phyloP scores from a whole-genome alignment of 2,113 vertebrate species.

The Marmota monax region DNA sequence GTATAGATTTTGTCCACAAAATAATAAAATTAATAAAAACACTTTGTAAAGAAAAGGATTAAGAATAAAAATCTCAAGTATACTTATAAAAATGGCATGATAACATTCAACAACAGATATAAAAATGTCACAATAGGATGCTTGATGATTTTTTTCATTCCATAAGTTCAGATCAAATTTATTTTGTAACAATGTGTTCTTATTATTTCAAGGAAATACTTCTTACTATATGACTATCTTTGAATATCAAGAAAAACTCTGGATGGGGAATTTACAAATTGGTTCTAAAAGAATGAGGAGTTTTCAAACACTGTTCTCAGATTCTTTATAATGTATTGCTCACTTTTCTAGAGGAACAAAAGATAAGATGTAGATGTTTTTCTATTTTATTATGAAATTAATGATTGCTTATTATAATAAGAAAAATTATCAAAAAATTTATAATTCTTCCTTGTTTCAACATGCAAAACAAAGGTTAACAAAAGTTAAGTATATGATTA shows the following conservation, averaged over 20 bases:
- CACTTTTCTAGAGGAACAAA: neutral
- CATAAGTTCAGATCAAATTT: neutral
- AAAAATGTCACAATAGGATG: neutral
- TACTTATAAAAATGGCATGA: constrained; percentile 55
- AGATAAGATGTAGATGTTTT: neutral
- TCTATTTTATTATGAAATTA: constrained; percentile 2
- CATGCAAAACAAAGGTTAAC: neutral
- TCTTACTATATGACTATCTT: neutral
- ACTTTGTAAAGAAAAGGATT: constrained; percentile 70
- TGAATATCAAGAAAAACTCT: neutral
- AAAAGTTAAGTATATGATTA: neutral
- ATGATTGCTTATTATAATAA: neutral
- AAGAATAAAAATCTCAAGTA: constrained; percentile 78
- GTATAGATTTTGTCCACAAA: constrained; percentile 66
- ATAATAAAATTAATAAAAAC: constrained; percentile 5
- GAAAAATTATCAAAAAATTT: neutral
- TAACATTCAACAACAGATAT: constrained; percentile 58
- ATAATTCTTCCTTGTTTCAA: neutral
- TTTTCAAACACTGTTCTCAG: neutral
- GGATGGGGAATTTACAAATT: neutral
- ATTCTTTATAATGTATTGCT: neutral
- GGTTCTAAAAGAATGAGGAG: neutral
- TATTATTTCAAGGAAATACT: neutral
- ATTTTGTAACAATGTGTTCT: neutral
- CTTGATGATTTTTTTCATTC: neutral